Evolutionary conservation across 2,888 invertebrate genomes (phyloP), one percentile per base, ranked within the genome.

Genomic region (Cartodere bifasciata): DNA sequence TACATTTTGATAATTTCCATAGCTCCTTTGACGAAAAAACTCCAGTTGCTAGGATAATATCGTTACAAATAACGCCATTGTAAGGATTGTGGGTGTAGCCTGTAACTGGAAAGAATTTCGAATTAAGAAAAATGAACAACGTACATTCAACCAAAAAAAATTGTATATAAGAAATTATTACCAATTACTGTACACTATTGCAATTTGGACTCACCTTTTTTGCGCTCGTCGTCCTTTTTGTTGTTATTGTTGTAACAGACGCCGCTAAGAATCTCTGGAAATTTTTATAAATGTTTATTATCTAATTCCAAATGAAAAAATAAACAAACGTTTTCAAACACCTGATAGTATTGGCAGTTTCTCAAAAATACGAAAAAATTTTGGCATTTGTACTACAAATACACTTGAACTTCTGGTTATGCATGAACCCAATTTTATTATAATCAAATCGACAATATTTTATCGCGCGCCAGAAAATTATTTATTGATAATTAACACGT

Each of bases 11-110:
- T 63, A 97, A 78, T 70, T 88, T 86, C 85, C 94, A 91, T 65
- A 98, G 79, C 75, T 98, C 97, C 74, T 88, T 90, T 57, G 97
- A 95, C 55, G 94, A 92, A 79, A 97, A 98, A 64, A 97, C 97
- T 62, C 97, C 97, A 56, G 95, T 97, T 59, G 97, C 95, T 76
- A 92, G 79, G 70, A 97, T 95, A 65, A 94, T 94, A 75, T 95
- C 92, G 74, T 92, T 92, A 76, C 91, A 91, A 66, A 92, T 85
- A 63, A 94, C 91, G 62, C 91, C 91, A 70, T 92, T 92, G 75
- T 92, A 92, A 60, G 91, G 88, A 75, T 92, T 92, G 74, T 90
- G 87, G 58, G 77, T 76, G 68, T 79, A 80, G 64, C 80, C 80
- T 79, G 73, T 61, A 54, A 53, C 48, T 46, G 44, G 41, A 46